These are phyloP conservation scores for Dicrurus megarhynchus DNA, from an alignment of 2,113 vertebrate genomes.

Conservation along the genomic window DNA sequence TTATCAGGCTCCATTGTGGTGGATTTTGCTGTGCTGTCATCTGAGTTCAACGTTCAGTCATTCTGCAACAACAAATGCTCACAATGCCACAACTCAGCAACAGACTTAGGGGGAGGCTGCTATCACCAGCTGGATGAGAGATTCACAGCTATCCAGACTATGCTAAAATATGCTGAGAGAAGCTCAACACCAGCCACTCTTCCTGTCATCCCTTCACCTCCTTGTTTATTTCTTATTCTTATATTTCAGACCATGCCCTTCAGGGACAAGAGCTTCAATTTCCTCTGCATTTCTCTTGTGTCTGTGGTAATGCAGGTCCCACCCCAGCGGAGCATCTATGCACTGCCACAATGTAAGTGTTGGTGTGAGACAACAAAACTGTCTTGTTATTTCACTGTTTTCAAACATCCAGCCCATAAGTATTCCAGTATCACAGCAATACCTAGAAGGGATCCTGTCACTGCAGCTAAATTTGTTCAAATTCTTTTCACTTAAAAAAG, in stretches of 20 bases:
- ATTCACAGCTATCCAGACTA: slow-evolving; percentile 22
- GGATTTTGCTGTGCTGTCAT: neutral
- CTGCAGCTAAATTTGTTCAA: neutral
- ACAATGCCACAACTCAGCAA: neutral
- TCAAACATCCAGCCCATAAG: neutral
- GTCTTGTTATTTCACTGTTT: neutral
- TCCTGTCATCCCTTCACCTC: neutral
- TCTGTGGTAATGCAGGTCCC: neutral
- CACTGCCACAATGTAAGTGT: neutral
- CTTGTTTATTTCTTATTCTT: neutral
- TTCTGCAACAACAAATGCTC: neutral
- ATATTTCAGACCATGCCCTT: neutral
- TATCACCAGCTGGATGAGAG: neutral
- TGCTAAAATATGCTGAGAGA: slow-evolving; percentile 32
- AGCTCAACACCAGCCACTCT: neutral
- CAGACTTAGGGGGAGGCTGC: neutral
- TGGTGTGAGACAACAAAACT: slow-evolving; percentile 14
- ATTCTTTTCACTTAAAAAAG: slow-evolving; percentile 17
- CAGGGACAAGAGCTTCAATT: neutral
- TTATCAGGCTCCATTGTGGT: neutral
- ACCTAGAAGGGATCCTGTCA: slow-evolving; percentile 11
- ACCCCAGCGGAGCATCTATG: neutral
- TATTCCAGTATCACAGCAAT: neutral
- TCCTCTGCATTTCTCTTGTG: neutral
- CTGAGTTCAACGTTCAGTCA: neutral